Evolutionary conservation across 92 coral and sea anemone species (phyloP), one percentile per base, ranked within the genome.

Genomic region (Palythoa grandis): DNA sequence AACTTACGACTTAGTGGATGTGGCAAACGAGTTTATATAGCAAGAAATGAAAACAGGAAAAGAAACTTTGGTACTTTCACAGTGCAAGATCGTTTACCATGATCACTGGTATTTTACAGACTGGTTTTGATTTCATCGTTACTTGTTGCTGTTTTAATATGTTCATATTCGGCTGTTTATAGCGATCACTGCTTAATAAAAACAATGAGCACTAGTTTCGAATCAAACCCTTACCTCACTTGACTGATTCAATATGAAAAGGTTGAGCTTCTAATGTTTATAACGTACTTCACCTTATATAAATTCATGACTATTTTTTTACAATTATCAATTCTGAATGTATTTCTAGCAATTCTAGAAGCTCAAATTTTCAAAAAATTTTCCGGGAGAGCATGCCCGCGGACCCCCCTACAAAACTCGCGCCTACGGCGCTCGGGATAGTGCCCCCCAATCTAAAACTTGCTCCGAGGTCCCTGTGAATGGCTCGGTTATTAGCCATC

Each of bases 11-110:
- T 88, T 72, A 29, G 35, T 29, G 35, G 35, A 29, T 29, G 35
- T 29, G 35, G 35, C 1, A 29, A 29, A 29, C 35, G 35, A 29
- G 1, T 29, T 29, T 29, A 29, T 61, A 76, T 63, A 7, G 50
- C 88, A 29, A 67, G 67, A 47, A 88, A 88, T 66, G 88, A 88
- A 11, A 73, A 83, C 25, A 68, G 88, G 52, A 70, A 88, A 66
- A 83, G 70, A 50, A 83, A 88, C 68, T 83, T 83, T 66, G 9
- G 17, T 2, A 11, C 35, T 29, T 54, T 54, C 60, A 54, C 60
- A 54, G 60, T 54, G 60, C 60, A 54, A 54, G 60, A 54, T 54
- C 14, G 2, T 54, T 54, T 54, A 17, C 60, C 60, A 54, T 54
- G 11, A 54, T 54, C 60, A 54, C 11, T 54, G 14, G 20, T 1